Evolutionary conservation across 2,113 vertebrate genomes (phyloP), one percentile per base, ranked within the genome.

Genomic region (Lynx canadensis): DNA sequence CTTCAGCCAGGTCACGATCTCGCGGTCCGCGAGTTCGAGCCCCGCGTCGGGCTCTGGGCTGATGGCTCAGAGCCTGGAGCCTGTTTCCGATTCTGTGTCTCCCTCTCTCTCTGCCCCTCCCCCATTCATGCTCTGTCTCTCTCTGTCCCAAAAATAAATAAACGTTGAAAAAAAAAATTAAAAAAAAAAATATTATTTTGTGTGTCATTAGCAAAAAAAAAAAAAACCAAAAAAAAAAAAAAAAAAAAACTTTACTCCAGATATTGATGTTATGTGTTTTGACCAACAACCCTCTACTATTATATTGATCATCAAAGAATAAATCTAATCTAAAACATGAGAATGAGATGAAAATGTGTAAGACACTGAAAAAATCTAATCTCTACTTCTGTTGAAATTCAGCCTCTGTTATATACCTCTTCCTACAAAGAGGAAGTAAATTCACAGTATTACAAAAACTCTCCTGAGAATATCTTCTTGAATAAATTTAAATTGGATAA

Each of bases 401-500:
- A 83, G 4, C 12, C 65, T 88, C n/a, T 91, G 71, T 90, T 86
- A 90, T 19, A 15, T 50, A 93, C 41, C 12, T 92, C 63, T 88
- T 96, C 94, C 71, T 48, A 94, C 60, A 82, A 23, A 82, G 4
- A 91, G 29, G 10, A 92, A 94, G 65, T 84, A 93, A 94, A 96
- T 65, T 94, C 27, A 85, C 33, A 84, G 19, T 25, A 91, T 60
- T 95, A 45, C 50, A 81, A 87, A 88, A 66, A 83, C 69, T 79
- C 38, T 95, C 41, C 15, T 81, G 88, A 95, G 48, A 94, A 33
- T 63, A 85, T 60, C n/a, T 91, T 83, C 60, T 71, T 88, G 33
- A 84, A 83, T 93, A 96, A 94, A 95, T 94, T 95, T 55, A 88
- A 89, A 89, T 78, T 97, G 48, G 80, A 97, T n/a, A 97, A 52